Evolutionary conservation across 2,888 invertebrate species (phyloP), one percentile per base, ranked within the genome.

Genomic region (Lochmaea capreae): DNA sequence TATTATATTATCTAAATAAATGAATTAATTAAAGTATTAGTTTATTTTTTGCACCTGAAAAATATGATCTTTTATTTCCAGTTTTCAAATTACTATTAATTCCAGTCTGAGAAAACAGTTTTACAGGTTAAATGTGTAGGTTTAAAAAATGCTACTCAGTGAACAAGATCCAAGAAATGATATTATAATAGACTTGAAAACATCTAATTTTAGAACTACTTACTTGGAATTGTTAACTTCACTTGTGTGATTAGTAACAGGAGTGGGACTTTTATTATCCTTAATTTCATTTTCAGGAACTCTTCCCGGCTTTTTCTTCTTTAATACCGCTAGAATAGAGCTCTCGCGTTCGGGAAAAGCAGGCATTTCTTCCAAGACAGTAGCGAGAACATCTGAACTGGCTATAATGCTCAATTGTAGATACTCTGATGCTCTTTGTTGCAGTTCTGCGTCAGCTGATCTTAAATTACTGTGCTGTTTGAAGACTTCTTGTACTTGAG

Each of bases 281-380:
- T 95, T 91, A 71, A 94, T 92, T 85, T 93, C 93, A 84, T 94
- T 94, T 87, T 97, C 97, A 69, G 97, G 96, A 78, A 97, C 95
- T 76, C 97, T 92, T 0, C 97, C 97, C 1, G 98, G 98, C 85
- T 98, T 98, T 89, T 98, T 98, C 90, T 99, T 99, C 89, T 99
- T 99, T 83, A 99, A 89, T 79, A 99, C 98, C 68, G 98, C 97
- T 80, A 99, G 89, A 83, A 99, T 98, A 14, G 98, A 98, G 76
- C 98, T 98, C 88, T 98, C 98, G 80, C 99, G 91, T 88, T 99
- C 99, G 5, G 99, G 98, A 89, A 99, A 99, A 67, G 99, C 98
- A 77, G 99, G 99, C 99, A 99, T 99, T 90, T 99, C 99, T 90
- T 99, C 99, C 80, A 99, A 89, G 67, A 99, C 98, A 67, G 98